Conservation (phyloP, 2,113 vertebrate species). For the Takifugu flavidus region DNA sequence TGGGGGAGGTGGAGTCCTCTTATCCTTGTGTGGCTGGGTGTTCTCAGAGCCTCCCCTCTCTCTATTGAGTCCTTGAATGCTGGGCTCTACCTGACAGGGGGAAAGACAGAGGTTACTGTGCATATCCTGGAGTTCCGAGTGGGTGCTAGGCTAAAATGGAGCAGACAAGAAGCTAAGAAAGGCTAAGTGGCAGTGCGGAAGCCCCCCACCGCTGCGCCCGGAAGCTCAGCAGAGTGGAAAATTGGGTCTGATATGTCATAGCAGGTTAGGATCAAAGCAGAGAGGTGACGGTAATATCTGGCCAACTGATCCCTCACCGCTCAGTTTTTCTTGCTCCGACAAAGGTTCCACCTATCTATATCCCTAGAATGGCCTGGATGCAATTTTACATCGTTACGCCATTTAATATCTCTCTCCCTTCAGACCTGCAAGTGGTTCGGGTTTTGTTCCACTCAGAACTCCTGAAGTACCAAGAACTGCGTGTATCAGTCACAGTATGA, state of each 20-base stretch:
- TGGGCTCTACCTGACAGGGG: slow-evolving; percentile 48
- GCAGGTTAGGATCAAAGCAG: slow-evolving; percentile 61
- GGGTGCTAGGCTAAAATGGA: slow-evolving; percentile 12
- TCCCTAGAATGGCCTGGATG: no score
- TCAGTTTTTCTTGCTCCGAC: not conserved
- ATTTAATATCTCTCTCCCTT: no score
- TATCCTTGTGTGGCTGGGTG: slow-evolving; percentile 55
- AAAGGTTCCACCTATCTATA: not conserved
- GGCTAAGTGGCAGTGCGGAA: not conserved
- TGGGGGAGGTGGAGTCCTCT: slow-evolving; percentile 52
- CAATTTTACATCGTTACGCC: no score
- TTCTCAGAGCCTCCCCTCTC: slow-evolving; percentile 50
- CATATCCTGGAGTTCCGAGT: not conserved
- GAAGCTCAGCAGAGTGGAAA: slow-evolving; percentile 44
- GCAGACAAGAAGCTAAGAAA: slow-evolving; percentile 18
- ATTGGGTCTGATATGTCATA: slow-evolving; percentile 61
- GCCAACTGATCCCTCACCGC: slow-evolving; percentile 23
- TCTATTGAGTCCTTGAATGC: slow-evolving; percentile 43
- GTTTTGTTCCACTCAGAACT: no score
- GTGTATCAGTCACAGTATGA: no score
- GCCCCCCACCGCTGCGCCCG: slow-evolving; percentile 18
- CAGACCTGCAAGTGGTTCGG: no score
- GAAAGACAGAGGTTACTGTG: slow-evolving; percentile 18
- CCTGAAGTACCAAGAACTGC: no score
- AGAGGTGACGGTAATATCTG: slow-evolving; percentile 53